Conservation (phyloP, 2,113 vertebrate genomes). For the Brevimyrus niger region DNA sequence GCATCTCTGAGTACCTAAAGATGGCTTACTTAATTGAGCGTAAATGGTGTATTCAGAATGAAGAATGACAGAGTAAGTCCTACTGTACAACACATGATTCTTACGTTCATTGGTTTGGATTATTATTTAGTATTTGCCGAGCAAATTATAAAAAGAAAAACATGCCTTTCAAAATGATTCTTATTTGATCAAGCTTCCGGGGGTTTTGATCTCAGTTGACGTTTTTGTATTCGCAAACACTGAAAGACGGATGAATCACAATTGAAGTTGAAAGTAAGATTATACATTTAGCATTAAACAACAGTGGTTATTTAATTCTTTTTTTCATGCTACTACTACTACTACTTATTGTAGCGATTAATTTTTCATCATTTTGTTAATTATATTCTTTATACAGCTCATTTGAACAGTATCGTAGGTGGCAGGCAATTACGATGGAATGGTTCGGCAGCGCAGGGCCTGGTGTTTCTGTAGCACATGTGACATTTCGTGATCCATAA, state of each 20-base stretch:
- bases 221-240: neutral
- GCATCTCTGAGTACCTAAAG: neutral
- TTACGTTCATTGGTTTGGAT: neutral
- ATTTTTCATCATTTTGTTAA: neutral
- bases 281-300: neutral
- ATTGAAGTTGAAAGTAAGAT: neutral
- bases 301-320: neutral
- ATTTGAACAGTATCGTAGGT: neutral
- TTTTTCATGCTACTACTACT: neutral
- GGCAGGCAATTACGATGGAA: neutral
- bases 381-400: neutral
- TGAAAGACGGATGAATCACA: neutral
- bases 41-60: neutral
- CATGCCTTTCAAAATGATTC: neutral
- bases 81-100: neutral
- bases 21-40: neutral
- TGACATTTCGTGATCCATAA: neutral
- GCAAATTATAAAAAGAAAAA: neutral
- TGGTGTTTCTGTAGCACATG: neutral
- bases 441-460: neutral
- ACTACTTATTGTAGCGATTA: neutral
- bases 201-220: neutral
- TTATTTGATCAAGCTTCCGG: neutral
- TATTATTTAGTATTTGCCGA: neutral
- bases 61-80: neutral